phyloP scores from a whole-genome alignment of 2,113 vertebrate genomes.

The Lampris megalopsis region DNA sequence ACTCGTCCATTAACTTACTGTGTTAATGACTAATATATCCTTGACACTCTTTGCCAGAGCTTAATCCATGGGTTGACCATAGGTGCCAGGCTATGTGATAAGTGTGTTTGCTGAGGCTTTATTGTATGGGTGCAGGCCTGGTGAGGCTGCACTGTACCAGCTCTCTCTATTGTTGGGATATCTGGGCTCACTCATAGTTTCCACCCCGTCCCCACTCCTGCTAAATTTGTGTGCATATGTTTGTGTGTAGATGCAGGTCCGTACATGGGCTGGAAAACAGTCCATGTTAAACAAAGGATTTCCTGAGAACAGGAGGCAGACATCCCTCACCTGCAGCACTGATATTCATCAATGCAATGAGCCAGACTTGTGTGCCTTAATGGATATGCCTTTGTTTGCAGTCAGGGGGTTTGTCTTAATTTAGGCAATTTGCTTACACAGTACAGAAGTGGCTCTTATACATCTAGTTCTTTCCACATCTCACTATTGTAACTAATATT shows the following conservation, averaged over 20 bases:
- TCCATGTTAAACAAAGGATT: constrained; percentile 73
- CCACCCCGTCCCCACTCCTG: constrained; percentile 4
- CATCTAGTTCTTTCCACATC: neutral
- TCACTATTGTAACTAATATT: no score
- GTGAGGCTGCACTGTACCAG: no score
- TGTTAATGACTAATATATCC: no score
- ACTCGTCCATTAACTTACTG: no score
- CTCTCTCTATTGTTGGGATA: no score
- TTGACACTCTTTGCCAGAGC: no score
- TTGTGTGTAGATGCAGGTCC: constrained; percentile 1
- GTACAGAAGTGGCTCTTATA: constrained; percentile 3
- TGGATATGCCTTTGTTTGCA: neutral
- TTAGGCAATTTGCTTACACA: constrained; percentile 7
- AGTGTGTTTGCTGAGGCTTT: no score
- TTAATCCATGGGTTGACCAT: no score
- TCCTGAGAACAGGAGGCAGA: constrained; percentile 61
- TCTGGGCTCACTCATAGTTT: no score
- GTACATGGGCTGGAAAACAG: constrained; percentile 46
- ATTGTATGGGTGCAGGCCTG: no score
- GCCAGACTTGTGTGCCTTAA: neutral
- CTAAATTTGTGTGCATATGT: constrained; percentile 5
- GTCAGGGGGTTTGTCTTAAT: neutral
- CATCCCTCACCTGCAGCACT: constrained; percentile 56
- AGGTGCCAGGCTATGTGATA: no score
- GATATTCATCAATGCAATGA: constrained; percentile 25